Evolutionary conservation across 2,888 invertebrate species (phyloP), one percentile per base, ranked within the genome.

Genomic region (Theretra japonica): DNA sequence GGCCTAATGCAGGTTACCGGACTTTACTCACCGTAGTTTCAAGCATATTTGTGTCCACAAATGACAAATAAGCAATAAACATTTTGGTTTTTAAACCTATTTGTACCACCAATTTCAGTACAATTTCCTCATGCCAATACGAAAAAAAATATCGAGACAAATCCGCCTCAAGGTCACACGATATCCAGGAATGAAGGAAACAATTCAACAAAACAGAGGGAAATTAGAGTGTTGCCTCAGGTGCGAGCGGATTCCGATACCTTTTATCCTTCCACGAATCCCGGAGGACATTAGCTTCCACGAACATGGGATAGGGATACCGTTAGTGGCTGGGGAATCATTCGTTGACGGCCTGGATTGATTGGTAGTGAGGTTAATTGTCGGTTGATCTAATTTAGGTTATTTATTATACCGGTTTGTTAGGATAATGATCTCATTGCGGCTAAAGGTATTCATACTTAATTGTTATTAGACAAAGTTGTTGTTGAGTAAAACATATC

Each of bases 181-280:
- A 33, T 33, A 4, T 15, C 59, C 17, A 21, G 15, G 28, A 28
- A 25, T 41, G 41, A 41, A 65, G 41, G 65, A 65, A 65, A 65
- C 65, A 65, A 65, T 65, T 65, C 60, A n/a, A 28, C 50, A 68
- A 57, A 69, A 69, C 69, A 30, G 53, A 68, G 56, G 53, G 50
- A 69, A 28, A 65, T 69, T 69, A 69, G n/a, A 69, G 41, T 48
- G 23, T 59, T 25, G 65, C n/a, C 71, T 71, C 71, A 71, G 71
- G 71, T 71, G 71, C 48, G 59, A 17, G 48, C 23, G 71, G 41
- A 71, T 56, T 30, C 28, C 21, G 48, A 68, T 68, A 41, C 71
- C 50, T 71, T 59, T 71, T 58, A 68, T 48, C 48, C 68, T 50
- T 11, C 30, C 48, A 25, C 62, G 65, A 41, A 68, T 21, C 71